Conservation (phyloP, 2,888 invertebrate genomes). For the Thymelicus lineola region DNA sequence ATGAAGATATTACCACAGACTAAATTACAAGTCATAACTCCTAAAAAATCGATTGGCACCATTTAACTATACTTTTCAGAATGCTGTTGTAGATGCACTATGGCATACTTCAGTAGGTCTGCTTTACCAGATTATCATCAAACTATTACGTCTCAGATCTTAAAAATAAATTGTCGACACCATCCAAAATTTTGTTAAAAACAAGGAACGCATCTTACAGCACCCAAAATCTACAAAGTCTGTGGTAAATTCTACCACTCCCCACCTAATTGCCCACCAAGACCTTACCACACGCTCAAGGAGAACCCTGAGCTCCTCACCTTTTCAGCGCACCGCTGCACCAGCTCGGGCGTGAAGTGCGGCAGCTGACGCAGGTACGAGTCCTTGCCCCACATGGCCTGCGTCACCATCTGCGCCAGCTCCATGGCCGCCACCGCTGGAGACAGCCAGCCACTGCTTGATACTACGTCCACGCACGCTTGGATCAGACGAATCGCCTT, state of each 20-base stretch:
- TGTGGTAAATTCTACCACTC: conserved; percentile 9
- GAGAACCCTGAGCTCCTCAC: conserved; percentile 61
- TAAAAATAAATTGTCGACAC: no score
- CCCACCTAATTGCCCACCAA: background rate
- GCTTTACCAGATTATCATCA: no score
- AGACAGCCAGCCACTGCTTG: conserved; percentile 98
- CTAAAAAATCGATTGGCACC: background rate
- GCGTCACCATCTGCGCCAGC: conserved; percentile 99
- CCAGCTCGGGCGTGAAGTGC: conserved; percentile 95
- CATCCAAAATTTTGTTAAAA: no score
- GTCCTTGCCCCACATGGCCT: conserved; percentile 99
- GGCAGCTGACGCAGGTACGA: conserved; percentile 98
- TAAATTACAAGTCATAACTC: background rate
- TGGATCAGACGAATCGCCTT: conserved; percentile 94
- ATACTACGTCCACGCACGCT: conserved; percentile 97
- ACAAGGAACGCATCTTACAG: no score
- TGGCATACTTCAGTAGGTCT: no score
- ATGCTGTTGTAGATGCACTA: no score
- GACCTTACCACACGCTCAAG: background rate
- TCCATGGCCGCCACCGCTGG: conserved; percentile 99
- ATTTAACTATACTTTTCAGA: no score
- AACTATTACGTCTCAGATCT: no score
- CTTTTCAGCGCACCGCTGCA: conserved; percentile 96
- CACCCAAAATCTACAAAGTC: background rate
- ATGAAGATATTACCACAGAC: background rate